Evolutionary conservation across 2,888 invertebrate genomes (phyloP).

Genomic region (Lordiphosa fenestrarum): DNA sequence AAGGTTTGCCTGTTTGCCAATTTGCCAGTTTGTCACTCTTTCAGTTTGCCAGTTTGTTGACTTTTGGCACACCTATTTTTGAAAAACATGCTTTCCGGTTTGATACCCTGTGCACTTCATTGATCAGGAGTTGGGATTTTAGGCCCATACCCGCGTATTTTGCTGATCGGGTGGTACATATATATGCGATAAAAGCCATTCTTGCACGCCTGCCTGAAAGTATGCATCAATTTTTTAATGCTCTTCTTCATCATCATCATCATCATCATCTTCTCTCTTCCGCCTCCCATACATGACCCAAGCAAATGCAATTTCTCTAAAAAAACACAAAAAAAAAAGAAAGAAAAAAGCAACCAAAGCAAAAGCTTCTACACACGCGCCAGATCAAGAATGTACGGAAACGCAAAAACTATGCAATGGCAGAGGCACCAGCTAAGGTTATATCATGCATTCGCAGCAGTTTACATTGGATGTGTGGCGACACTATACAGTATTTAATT

Average conservation of each 20-base stretch:
- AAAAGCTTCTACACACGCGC: constrained; percentile 4
- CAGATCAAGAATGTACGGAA: constrained; percentile 26
- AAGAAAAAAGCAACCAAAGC: constrained; percentile 19
- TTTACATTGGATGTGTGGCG: constrained; percentile 30
- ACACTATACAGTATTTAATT: constrained; percentile 23
- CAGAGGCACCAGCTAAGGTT: constrained; percentile 17
- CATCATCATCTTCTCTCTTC: background rate
- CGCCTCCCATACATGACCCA: background rate
- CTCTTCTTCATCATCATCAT: background rate
- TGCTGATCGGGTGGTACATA: background rate
- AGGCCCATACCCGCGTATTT: constrained; percentile 2
- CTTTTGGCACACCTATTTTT: too few species aligned
- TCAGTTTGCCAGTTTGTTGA: too few species aligned
- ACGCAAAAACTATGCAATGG: constrained; percentile 22
- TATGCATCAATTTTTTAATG: constrained; percentile 12
- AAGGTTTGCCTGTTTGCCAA: too few species aligned
- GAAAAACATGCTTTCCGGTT: too few species aligned
- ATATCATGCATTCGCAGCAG: constrained; percentile 23
- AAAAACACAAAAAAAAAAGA: background rate
- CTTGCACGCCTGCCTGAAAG: constrained; percentile 14
- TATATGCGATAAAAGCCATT: background rate
- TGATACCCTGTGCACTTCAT: background rate
- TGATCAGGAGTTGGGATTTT: background rate
- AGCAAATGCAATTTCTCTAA: too few species aligned
- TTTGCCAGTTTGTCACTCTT: too few species aligned